Conservation (phyloP, 2,113 vertebrate species). For the Taxidea taxus region DNA sequence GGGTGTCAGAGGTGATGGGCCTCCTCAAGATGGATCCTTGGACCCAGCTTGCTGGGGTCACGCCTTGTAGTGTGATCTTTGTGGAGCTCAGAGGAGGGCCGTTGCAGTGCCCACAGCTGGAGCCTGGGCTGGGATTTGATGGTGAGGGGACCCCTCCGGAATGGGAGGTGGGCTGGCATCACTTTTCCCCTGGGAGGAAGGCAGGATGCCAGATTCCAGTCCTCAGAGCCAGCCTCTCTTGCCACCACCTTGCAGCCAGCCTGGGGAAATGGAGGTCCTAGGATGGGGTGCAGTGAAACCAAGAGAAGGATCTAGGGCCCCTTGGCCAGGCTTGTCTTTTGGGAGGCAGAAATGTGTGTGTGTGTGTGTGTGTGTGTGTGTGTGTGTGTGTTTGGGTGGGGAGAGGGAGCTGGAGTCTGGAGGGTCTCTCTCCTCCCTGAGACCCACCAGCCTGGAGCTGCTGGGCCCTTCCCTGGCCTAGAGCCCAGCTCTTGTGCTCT, state of each 20-base stretch:
- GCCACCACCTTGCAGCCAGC: not conserved
- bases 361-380: not conserved
- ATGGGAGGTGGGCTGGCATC: not conserved
- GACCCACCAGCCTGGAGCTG: no score
- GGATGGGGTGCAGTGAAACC: not conserved
- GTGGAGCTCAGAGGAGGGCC: not conserved
- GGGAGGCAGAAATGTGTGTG: not conserved
- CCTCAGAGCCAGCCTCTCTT: not conserved
- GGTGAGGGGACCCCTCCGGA: not conserved
- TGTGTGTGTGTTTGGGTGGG: not conserved
- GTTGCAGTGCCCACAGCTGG: no score
- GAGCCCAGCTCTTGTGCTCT: rapidly evolving
- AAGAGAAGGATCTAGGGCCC: not conserved
- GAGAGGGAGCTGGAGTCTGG: not conserved
- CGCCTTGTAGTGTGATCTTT: not conserved
- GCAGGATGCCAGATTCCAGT: not conserved
- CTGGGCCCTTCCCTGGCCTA: not conserved
- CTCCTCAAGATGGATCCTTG: not conserved
- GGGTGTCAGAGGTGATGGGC: not conserved
- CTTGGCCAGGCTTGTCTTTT: not conserved
- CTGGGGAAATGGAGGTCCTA: not conserved
- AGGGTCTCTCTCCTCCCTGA: not conserved
- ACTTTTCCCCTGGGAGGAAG: not conserved
- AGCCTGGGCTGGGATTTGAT: not conserved
- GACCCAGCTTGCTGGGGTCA: no score